Conservation (phyloP, 1,140 invertebrate genomes). For the Branchinecta lynchi region DNA sequence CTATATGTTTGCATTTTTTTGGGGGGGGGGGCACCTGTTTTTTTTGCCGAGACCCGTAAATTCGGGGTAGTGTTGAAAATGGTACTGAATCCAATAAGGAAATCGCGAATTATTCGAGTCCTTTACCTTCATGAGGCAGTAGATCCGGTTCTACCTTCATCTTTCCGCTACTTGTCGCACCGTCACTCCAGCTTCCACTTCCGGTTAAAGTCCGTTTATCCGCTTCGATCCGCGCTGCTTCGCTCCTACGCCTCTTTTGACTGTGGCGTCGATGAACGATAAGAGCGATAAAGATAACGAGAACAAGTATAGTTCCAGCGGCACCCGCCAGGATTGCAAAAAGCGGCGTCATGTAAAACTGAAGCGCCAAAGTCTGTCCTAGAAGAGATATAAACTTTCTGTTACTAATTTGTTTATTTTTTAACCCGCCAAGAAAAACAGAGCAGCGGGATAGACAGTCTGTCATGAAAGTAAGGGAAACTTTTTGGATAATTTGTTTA, state of each 20-base stretch:
- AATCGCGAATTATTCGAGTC: not conserved
- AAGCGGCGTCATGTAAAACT: not conserved
- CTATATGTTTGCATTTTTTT: too few relatives aligned
- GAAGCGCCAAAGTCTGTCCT: not conserved
- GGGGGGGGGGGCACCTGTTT: too few relatives aligned
- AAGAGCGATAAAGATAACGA: not conserved
- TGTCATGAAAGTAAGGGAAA: too few relatives aligned
- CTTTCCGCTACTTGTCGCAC: not conserved
- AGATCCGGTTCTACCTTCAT: not conserved
- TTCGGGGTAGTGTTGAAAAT: too few relatives aligned
- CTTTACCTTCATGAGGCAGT: not conserved
- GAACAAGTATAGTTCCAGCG: not conserved
- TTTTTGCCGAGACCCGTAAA: too few relatives aligned
- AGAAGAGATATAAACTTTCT: too few relatives aligned
- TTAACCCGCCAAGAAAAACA: too few relatives aligned
- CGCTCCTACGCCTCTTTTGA: not conserved
- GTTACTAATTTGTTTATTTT: too few relatives aligned
- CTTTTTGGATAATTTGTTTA: too few relatives aligned
- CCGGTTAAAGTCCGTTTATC: not conserved
- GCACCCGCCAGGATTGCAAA: not conserved
- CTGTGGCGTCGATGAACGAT: not conserved
- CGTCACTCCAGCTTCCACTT: not conserved
- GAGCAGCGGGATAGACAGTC: too few relatives aligned
- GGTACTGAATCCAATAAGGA: too few relatives aligned
- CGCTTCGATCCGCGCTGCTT: not conserved